Base-by-base conservation (phyloP, 1,140 invertebrate genomes). In the Neelides sp. region DNA sequence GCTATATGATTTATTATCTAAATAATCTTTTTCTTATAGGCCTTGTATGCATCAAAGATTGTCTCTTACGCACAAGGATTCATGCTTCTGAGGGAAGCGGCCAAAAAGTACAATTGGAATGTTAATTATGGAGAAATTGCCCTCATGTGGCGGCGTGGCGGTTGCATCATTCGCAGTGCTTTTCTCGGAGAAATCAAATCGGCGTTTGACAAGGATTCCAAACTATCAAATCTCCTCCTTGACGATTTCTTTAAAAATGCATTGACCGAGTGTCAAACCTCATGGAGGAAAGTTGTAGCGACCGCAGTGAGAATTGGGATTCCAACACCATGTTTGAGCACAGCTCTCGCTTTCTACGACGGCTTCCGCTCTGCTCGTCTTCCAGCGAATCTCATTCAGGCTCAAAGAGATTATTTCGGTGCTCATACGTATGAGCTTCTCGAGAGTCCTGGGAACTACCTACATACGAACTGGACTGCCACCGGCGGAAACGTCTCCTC, bases 61-160 rank as follows among this genome's bases (percentile, higher is more conserved):
- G 89, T 98, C 36, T 98, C 92, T 0, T 99, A 99, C 64, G 89
- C 96, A 1, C 96, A 99, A 75, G 96, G 96, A 1, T 99, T 98
- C 64, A 99, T 99, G 96, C 70, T 98, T 40, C 73, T 99, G 59
- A 74, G 87, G 37, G 91, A 98, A 70, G 93, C 94, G 22, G 92
- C 92, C 1, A 82, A 83, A 62, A 74, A 83, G 50, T 82, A 92
- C 60, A 78, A 80, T 0, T 99, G 95, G 96, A 83, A 92, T 48
- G 72, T 99, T 12, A 98, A 99, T 69, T 95, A 97, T 64, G 95
- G 95, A 41, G 87, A 85, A 30, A 97, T 99, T 62, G 95, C 96
- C 13, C 71, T 98, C 0, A 99, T 99, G 95, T 99, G 96, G 96
- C 76, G 95, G n/a, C 76, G 95, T 58, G 96, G 96, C 20, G 96